A percentile compares a stretch with the other conserved stretches of the same genome.
Conservation (phyloP, 1,140 invertebrate species). For the Scaptodrosophila lebanonensis region DNA sequence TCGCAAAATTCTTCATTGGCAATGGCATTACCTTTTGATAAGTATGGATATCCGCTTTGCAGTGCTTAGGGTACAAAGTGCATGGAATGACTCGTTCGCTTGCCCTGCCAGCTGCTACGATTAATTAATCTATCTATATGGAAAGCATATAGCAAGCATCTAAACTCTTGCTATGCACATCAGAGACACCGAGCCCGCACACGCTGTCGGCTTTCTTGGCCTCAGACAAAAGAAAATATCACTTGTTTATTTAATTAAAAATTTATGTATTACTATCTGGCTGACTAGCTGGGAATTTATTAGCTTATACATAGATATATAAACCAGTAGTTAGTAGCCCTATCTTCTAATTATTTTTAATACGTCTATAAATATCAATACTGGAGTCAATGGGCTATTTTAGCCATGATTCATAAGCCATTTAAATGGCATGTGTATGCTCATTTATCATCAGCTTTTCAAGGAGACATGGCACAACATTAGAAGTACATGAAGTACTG, state of each 20-base stretch:
- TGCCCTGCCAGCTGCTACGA: constrained; percentile 4
- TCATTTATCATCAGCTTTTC: too few species aligned
- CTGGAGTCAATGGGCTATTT: constrained; percentile 1
- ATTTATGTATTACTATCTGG: constrained; percentile 15
- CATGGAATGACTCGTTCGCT: constrained; percentile 7
- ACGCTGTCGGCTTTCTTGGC: too few species aligned
- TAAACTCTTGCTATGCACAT: too few species aligned
- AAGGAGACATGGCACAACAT: too few species aligned
- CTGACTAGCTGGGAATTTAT: constrained; percentile 38
- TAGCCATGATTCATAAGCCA: constrained; percentile 9
- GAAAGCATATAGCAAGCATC: constrained; percentile 7
- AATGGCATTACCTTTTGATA: background rate
- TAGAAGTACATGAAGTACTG: too few species aligned
- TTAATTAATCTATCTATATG: constrained; percentile 36
- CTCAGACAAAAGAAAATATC: constrained; percentile 9
- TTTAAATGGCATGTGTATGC: too few species aligned
- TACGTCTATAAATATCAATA: constrained; percentile 1
- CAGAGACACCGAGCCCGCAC: background rate
- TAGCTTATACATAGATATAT: too few species aligned
- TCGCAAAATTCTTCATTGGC: background rate
- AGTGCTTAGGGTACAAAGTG: constrained; percentile 5
- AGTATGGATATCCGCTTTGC: constrained; percentile 1
- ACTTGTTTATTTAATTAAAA: constrained; percentile 54
- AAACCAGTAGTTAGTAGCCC: too few species aligned
- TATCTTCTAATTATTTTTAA: too few species aligned